These are phyloP conservation scores for Hydra vulgaris DNA, from an alignment of 30 jellyfish, hydroid and myxozoan genomes.

Conservation along the genomic window DNA sequence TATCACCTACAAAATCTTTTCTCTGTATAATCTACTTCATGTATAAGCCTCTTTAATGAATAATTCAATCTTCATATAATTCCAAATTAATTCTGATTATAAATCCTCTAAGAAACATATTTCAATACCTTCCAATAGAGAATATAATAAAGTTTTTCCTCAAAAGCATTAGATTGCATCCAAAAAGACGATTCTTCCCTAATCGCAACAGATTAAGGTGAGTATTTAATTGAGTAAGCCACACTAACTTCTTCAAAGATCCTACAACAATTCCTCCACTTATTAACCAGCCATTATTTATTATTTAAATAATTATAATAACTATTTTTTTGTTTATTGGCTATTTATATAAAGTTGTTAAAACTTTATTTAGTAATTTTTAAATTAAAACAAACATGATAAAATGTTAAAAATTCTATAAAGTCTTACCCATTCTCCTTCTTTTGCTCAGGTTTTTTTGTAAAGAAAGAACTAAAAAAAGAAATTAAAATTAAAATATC, in stretches of 20 bases:
- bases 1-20: too few species aligned
- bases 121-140: not conserved
- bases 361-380: too few species aligned
- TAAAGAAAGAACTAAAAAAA: not conserved
- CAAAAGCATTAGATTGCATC: not conserved
- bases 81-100: not conserved
- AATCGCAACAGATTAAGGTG: not conserved
- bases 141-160: not conserved
- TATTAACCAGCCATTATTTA: too few species aligned
- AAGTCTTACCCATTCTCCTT: not conserved
- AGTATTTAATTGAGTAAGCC: not conserved
- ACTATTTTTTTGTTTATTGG: not conserved
- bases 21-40: too few species aligned
- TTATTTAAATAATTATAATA: too few species aligned
- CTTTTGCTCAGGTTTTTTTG: not conserved
- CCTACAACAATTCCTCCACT: not conserved
- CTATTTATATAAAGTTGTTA: too few species aligned
- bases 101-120: not conserved
- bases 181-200: not conserved
- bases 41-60: too few species aligned
- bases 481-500: not conserved
- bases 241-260: not conserved
- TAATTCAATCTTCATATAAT: too few species aligned
- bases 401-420: too few species aligned
- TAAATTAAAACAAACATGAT: too few species aligned